Conservation (phyloP, 1,140 invertebrate species). For the Rhizoglyphus robini region DNA sequence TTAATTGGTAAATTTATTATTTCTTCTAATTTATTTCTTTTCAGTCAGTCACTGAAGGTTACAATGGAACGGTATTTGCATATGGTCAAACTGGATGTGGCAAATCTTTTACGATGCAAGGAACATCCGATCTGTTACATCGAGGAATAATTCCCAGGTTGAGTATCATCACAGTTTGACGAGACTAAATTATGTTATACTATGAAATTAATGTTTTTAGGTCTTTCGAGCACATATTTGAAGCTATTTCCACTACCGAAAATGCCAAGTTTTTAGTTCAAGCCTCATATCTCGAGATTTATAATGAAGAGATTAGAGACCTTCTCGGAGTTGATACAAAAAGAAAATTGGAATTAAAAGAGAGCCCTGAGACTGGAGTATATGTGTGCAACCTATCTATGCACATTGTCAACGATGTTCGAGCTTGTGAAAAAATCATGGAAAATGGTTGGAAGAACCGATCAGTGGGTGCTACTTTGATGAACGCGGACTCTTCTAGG, state of each 20-base stretch:
- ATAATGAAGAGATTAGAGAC: conserved; percentile 75
- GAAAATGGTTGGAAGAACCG: conserved; percentile 57
- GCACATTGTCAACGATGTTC: conserved; percentile 57
- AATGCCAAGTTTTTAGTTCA: conserved; percentile 69
- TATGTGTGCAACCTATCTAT: conserved; percentile 58
- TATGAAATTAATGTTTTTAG: background rate
- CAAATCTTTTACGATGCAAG: conserved; percentile 68
- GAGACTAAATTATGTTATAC: background rate
- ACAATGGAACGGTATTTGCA: conserved; percentile 81
- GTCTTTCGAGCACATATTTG: conserved; percentile 57
- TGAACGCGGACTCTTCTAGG: conserved; percentile 73
- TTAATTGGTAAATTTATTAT: background rate
- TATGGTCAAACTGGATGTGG: conserved; percentile 94
- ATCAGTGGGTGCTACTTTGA: conserved; percentile 58
- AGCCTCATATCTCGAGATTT: conserved; percentile 84
- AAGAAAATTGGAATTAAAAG: conserved; percentile 58
- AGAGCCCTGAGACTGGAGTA: conserved; percentile 63
- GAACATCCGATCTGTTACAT: conserved; percentile 41
- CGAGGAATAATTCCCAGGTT: conserved; percentile 64
- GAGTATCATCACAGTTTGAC: background rate
- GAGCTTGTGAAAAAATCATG: conserved; percentile 57
- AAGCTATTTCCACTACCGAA: conserved; percentile 66
- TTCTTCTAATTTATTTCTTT: conserved; percentile 17
- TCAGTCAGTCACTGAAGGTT: conserved; percentile 66
- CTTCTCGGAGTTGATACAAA: conserved; percentile 52